A percentile compares a stretch with the other conserved stretches of the same genome.
Conservation (phyloP, 2,797 vertebrate genomes). For the Mallotus villosus region DNA sequence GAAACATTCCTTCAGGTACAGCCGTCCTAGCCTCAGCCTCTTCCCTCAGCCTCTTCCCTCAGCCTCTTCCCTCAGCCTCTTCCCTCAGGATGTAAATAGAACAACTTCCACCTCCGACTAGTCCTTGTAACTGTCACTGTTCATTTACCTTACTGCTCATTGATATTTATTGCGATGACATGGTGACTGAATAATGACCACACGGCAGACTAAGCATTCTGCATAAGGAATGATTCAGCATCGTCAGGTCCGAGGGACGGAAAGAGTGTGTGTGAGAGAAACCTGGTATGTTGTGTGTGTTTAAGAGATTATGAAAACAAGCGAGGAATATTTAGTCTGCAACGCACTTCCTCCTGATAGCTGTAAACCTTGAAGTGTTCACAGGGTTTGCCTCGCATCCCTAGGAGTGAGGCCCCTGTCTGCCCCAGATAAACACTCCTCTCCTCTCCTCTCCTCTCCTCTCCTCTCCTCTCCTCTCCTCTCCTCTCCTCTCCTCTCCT, state of each 20-base stretch:
- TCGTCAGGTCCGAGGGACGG: background rate
- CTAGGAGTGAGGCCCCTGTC: conserved; percentile 39
- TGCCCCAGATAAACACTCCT: conserved; percentile 62
- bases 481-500: too few relatives aligned
- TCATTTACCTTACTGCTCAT: too few relatives aligned
- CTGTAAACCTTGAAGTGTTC: conserved; percentile 61
- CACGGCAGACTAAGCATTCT: background rate
- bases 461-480: too few relatives aligned
- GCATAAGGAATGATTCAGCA: background rate
- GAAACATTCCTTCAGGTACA: too few relatives aligned
- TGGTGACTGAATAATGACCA: background rate
- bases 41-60: too few relatives aligned
- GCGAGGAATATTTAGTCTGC: conserved; percentile 64
- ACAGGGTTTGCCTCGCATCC: conserved; percentile 53
- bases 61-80: too few relatives aligned
- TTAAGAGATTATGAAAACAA: conserved; percentile 56
- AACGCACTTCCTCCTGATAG: conserved; percentile 54
- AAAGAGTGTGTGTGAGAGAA: conserved; percentile 11
- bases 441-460: too few relatives aligned
- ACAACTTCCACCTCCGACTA: too few relatives aligned
- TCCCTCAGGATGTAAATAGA: too few relatives aligned
- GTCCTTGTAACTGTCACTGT: too few relatives aligned
- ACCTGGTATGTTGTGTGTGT: conserved; percentile 33
- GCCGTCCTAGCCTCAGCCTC: too few relatives aligned
- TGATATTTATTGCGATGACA: background rate